Conservation (phyloP, 2,888 invertebrate genomes). For the Thysanoteuthis rhombus region DNA sequence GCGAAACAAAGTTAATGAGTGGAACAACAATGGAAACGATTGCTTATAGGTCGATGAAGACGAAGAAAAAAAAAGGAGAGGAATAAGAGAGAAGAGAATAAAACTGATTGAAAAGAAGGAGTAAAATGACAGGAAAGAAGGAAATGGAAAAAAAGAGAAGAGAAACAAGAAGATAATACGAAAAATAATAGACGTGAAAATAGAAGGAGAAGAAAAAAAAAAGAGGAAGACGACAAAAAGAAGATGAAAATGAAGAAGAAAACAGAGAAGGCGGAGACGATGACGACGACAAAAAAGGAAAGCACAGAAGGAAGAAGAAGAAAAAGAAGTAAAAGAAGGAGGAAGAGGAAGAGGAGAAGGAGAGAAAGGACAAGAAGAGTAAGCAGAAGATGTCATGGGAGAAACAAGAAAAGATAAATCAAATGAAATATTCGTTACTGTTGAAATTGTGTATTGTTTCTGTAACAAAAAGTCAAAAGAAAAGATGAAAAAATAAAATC, state of each 20-base stretch:
- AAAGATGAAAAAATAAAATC: background rate
- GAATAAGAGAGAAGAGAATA: no score
- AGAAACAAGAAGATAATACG: background rate
- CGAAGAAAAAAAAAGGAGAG: background rate
- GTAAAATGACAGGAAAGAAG: background rate
- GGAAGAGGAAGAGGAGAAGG: no score
- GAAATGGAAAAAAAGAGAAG: background rate
- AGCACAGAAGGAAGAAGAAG: no score
- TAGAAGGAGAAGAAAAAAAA: background rate
- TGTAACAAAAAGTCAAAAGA: background rate
- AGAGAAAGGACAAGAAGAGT: no score
- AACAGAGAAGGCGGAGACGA: background rate
- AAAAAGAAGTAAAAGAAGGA: background rate
- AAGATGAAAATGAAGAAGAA: no score
- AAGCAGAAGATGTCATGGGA: no score
- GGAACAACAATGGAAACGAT: background rate
- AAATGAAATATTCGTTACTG: background rate
- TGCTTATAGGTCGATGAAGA: background rate
- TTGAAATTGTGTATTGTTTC: background rate
- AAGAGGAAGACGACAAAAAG: background rate
- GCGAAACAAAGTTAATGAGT: background rate
- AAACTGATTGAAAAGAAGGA: no score
- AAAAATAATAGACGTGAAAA: background rate
- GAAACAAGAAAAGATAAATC: background rate
- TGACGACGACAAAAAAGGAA: background rate